A percentile compares a stretch with the other conserved stretches of the same genome.
Conservation (phyloP, 2,797 vertebrate genomes). For the Catostomus latipinnis region DNA sequence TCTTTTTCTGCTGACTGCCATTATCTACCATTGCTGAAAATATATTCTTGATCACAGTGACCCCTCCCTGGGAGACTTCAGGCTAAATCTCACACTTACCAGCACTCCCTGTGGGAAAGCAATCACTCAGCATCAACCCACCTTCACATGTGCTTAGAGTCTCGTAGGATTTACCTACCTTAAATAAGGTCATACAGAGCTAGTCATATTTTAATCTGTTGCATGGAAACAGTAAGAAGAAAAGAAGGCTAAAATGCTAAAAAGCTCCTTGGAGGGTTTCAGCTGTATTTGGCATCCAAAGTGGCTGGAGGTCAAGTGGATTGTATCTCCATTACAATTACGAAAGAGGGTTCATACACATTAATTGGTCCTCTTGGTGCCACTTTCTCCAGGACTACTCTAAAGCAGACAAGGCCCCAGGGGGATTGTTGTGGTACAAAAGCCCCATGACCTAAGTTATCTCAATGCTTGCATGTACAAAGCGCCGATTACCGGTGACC, state of each 20-base stretch:
- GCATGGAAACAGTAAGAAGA: conserved; percentile 33
- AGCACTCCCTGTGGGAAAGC: conserved; percentile 25
- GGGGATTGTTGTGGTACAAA: conserved; percentile 24
- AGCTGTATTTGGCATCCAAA: neutral
- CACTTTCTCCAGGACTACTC: conserved; percentile 21
- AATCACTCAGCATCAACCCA: conserved; percentile 42
- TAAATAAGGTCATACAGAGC: conserved; percentile 26
- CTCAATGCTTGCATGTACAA: conserved; percentile 14
- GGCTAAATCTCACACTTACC: conserved; percentile 43
- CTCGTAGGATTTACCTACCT: conserved; percentile 19
- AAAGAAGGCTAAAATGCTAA: conserved; percentile 54
- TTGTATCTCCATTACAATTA: conserved; percentile 44
- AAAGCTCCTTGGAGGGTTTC: conserved; percentile 47
- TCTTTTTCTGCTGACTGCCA: conserved; percentile 40
- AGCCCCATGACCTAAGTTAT: conserved; percentile 39
- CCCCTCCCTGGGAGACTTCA: conserved; percentile 24
- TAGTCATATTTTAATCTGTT: conserved; percentile 23
- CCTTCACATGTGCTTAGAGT: conserved; percentile 12
- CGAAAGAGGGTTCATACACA: conserved; percentile 32
- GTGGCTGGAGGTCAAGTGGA: conserved; percentile 44
- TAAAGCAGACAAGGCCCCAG: conserved; percentile 33
- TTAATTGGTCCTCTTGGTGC: conserved; percentile 47
- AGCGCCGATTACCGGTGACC: conserved; percentile 49
- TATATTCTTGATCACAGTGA: conserved; percentile 30
- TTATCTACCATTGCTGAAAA: conserved; percentile 49